Conservation (phyloP, 2,797 vertebrate genomes). For the Sebastolobus altivelis region DNA sequence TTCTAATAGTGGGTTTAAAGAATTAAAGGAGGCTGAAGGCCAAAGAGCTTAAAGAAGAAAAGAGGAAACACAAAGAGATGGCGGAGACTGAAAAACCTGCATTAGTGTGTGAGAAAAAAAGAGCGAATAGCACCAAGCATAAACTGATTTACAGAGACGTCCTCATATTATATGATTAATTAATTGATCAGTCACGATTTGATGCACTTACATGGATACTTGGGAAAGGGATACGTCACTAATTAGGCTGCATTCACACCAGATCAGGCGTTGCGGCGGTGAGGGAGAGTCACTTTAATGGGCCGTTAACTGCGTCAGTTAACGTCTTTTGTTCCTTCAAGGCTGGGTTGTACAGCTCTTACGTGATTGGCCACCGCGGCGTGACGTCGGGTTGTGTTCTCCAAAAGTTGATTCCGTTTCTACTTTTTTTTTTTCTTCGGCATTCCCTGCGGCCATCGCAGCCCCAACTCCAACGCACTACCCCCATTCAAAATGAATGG, state of each 20-base stretch:
- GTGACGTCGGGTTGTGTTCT: too few species aligned
- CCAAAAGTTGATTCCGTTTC: background rate
- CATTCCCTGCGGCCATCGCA: too few species aligned
- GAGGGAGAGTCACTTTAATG: too few species aligned
- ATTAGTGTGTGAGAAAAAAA: background rate
- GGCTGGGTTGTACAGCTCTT: too few species aligned
- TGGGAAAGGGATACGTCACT: background rate
- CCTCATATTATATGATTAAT: background rate
- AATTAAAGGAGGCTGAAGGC: constrained; percentile 50
- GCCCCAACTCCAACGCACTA: too few species aligned
- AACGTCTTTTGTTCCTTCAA: accelerated
- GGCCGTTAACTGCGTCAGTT: too few species aligned
- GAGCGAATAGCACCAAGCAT: background rate
- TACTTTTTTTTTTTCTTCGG: too few species aligned
- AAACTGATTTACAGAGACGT: background rate
- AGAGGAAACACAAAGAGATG: constrained; percentile 16
- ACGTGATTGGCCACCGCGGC: too few species aligned
- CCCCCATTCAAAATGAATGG: too few species aligned
- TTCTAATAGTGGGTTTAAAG: constrained; percentile 52
- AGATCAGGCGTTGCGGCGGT: accelerated
- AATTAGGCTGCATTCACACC: too few species aligned
- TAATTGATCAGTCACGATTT: background rate
- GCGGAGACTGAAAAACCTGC: constrained; percentile 6
- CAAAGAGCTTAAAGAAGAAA: constrained; percentile 40
- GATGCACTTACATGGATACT: background rate